phyloP scores from a whole-genome alignment of 2,888 invertebrate species.

The Morpho achilles region DNA sequence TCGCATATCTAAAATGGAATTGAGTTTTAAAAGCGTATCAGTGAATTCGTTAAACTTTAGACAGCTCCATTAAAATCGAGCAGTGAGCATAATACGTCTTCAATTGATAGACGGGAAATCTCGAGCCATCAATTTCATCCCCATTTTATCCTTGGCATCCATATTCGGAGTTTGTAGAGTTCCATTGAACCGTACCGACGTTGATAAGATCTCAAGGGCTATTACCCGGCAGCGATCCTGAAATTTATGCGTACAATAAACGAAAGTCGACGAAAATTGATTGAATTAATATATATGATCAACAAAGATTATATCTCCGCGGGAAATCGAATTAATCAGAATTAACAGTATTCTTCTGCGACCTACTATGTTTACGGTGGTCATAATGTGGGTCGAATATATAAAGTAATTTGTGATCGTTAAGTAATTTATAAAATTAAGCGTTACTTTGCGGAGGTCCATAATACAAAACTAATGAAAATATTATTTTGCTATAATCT shows the following conservation, averaged over 20 bases:
- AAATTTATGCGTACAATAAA: conserved; percentile 27
- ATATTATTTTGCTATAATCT: too few species aligned
- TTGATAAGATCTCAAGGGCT: conserved; percentile 27
- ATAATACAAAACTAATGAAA: too few species aligned
- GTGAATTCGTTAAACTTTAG: conserved; percentile 18
- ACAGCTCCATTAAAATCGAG: conserved; percentile 23
- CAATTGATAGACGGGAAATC: conserved; percentile 17
- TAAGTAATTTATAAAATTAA: too few species aligned
- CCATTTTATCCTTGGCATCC: conserved; percentile 17
- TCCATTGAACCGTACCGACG: conserved; percentile 29
- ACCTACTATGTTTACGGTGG: too few species aligned
- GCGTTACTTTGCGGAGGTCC: too few species aligned
- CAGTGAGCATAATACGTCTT: conserved; percentile 19
- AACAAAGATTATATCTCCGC: too few species aligned
- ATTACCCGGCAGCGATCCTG: conserved; percentile 24
- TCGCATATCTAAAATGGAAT: conserved; percentile 16
- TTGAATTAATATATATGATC: background rate
- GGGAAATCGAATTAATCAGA: too few species aligned
- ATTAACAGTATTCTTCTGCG: too few species aligned
- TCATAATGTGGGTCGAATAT: too few species aligned
- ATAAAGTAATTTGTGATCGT: too few species aligned
- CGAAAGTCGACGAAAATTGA: background rate
- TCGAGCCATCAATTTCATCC: conserved; percentile 17
- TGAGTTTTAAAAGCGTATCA: conserved; percentile 14
- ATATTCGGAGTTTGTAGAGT: conserved; percentile 32